A percentile compares a stretch with the other conserved stretches of the same genome.
Evolutionary conservation across 2,888 invertebrate species (phyloP).

Genomic region (Enchytraeus crypticus): DNA sequence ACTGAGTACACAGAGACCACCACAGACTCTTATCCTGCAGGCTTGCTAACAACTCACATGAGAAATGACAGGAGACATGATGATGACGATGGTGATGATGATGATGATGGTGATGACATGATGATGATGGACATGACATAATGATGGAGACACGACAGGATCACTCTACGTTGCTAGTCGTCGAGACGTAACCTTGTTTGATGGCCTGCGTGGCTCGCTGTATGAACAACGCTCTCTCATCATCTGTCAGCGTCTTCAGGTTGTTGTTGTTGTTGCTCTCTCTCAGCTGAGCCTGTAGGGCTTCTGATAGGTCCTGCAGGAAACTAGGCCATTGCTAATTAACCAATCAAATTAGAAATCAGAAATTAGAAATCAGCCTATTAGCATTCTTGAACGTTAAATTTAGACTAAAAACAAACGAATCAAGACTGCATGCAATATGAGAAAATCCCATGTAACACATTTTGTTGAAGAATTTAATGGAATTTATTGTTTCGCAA

Average conservation of each 20-base stretch:
- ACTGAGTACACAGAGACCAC: too few species aligned
- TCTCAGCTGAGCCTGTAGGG: conserved; percentile 45
- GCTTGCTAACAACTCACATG: too few species aligned
- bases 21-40: too few species aligned
- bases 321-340: conserved; percentile 45
- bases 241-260: conserved; percentile 44
- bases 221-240: conserved; percentile 44
- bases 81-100: too few species aligned
- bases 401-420: not conserved
- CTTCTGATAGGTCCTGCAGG: conserved; percentile 44
- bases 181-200: too few species aligned
- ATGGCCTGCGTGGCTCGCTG: conserved; percentile 44
- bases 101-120: too few species aligned
- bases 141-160: too few species aligned
- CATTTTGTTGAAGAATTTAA: not conserved
- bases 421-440: not conserved
- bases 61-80: too few species aligned
- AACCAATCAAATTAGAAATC: not conserved
- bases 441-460: not conserved
- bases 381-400: not conserved
- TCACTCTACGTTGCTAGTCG: too few species aligned
- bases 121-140: too few species aligned
- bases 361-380: not conserved
- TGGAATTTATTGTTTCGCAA: too few species aligned
- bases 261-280: conserved; percentile 46